Conservation (phyloP, 2,888 invertebrate genomes). For the Oegoconia quadripuncta region DNA sequence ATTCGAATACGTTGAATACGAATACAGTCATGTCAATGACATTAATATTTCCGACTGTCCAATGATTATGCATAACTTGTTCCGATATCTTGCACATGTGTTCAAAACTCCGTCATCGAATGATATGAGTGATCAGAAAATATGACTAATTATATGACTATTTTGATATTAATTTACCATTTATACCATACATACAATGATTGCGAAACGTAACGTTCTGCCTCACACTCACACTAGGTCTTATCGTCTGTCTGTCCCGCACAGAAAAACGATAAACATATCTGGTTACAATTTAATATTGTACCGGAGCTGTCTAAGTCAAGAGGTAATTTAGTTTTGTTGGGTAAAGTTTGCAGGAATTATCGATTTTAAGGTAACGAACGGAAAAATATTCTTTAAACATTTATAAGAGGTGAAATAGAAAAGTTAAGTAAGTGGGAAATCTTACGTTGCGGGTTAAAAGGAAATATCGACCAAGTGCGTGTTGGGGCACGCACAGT, state of each 20-base stretch:
- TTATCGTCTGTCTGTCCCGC: slow-evolving; percentile 55
- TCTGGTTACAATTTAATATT: slow-evolving; percentile 62
- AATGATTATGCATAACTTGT: too few relatives aligned
- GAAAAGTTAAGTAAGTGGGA: too few relatives aligned
- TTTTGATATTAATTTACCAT: slow-evolving; percentile 1
- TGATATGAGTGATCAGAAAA: not conserved
- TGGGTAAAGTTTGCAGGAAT: too few relatives aligned
- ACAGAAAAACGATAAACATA: slow-evolving; percentile 69
- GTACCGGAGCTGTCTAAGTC: slow-evolving; percentile 23
- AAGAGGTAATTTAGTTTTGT: not conserved
- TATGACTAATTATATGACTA: slow-evolving; percentile 7
- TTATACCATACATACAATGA: not conserved
- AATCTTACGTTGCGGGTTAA: too few relatives aligned
- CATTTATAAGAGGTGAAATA: too few relatives aligned
- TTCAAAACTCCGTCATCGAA: not conserved
- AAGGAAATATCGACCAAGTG: too few relatives aligned
- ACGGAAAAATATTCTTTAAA: too few relatives aligned
- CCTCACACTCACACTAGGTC: slow-evolving; percentile 37
- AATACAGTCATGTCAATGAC: too few relatives aligned
- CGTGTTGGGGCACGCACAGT: too few relatives aligned
- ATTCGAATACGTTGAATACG: too few relatives aligned
- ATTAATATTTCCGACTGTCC: too few relatives aligned
- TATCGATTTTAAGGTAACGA: too few relatives aligned
- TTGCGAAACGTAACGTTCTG: slow-evolving; percentile 15
- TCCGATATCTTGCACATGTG: not conserved